Conservation (phyloP, 1,140 invertebrate species). For the Diplogasteroides magnus region DNA sequence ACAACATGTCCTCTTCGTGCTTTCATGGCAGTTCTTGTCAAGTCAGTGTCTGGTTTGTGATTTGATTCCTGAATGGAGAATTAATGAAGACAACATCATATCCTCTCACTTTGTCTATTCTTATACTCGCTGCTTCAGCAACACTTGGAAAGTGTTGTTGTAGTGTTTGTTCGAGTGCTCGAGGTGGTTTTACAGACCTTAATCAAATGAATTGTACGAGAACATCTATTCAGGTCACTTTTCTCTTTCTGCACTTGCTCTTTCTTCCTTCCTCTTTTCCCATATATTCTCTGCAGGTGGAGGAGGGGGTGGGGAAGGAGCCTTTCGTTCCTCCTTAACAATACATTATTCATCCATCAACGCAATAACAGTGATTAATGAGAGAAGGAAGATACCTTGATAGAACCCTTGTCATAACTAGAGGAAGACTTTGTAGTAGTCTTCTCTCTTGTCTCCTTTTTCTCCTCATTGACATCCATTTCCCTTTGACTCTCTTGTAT, state of each 20-base stretch:
- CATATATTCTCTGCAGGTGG: conserved; percentile 43
- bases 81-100: background rate
- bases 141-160: conserved; percentile 27
- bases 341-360: background rate
- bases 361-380: background rate
- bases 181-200: no score
- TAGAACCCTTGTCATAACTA: background rate
- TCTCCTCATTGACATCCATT: background rate
- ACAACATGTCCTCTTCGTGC: conserved; percentile 5
- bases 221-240: conserved; percentile 15
- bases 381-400: background rate
- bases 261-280: conserved; percentile 51
- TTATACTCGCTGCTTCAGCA: conserved; percentile 16
- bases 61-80: conserved; percentile 15
- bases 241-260: conserved; percentile 30
- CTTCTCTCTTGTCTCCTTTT: background rate
- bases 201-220: no score
- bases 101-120: background rate
- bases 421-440: no score
- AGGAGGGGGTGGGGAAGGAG: conserved; percentile 11
- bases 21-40: conserved; percentile 9
- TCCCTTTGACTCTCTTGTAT: background rate
- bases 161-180: conserved; percentile 15
- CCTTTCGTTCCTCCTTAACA: no score
- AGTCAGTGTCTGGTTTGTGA: conserved; percentile 20